Evolutionary conservation across 2,113 vertebrate genomes (phyloP).

Genomic region (Phasianus colchicus): DNA sequence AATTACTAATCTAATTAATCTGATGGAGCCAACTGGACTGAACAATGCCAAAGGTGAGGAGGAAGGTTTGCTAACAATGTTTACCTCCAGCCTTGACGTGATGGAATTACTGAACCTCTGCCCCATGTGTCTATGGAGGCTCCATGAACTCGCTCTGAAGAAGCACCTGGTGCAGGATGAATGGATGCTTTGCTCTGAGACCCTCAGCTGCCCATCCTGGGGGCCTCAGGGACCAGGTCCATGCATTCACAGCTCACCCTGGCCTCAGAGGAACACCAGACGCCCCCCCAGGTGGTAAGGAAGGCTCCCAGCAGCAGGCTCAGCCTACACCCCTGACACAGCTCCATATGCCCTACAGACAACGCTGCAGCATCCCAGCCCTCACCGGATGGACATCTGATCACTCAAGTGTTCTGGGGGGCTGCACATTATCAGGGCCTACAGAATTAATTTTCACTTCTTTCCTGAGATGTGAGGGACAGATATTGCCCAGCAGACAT

Average conservation of each 20-base stretch:
- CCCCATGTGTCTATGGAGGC: rapidly evolving
- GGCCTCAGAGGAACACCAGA: background rate
- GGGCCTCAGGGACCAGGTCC: background rate
- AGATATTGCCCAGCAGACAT: background rate
- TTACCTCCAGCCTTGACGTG: background rate
- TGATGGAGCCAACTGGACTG: background rate
- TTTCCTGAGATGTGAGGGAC: background rate
- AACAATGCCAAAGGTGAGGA: background rate
- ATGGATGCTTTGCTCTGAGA: background rate
- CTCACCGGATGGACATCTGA: background rate
- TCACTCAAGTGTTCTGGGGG: background rate
- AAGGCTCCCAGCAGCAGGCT: background rate
- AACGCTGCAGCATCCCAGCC: no score
- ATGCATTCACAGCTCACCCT: background rate
- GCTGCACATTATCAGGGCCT: background rate
- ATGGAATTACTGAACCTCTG: background rate
- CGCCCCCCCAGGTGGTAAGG: background rate
- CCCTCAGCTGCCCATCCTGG: background rate
- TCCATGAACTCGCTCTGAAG: background rate
- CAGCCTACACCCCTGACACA: rapidly evolving
- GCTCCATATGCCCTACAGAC: background rate
- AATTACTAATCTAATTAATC: background rate
- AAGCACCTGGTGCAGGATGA: background rate
- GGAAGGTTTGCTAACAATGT: background rate
- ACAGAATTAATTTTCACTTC: background rate